Evolutionary conservation across 2,113 vertebrate species (phyloP).

Genomic region (Clupea harengus): DNA sequence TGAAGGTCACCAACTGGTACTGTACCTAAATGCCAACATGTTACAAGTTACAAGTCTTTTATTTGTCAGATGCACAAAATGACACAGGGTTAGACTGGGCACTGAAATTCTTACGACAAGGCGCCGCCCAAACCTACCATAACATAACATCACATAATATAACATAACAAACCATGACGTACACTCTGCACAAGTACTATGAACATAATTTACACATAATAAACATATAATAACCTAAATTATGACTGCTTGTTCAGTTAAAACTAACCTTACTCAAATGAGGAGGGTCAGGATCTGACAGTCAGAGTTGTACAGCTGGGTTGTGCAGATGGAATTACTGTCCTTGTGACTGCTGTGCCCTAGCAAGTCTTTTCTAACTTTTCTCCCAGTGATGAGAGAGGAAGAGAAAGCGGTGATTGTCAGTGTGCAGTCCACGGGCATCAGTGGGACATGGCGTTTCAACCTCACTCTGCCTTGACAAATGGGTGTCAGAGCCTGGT

Average conservation of each 20-base stretch:
- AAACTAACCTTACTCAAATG: background rate
- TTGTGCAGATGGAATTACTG: slow-evolving; percentile 18
- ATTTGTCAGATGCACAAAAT: too few species aligned
- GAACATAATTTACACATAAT: too few species aligned
- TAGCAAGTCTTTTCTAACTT: background rate
- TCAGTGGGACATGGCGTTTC: background rate
- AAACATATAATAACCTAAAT: too few species aligned
- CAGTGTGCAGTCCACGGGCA: background rate
- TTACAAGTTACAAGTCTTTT: too few species aligned
- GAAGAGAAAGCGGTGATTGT: slow-evolving; percentile 23
- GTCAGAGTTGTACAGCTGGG: background rate
- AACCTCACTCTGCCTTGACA: background rate
- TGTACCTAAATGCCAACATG: background rate
- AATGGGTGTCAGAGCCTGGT: slow-evolving; percentile 27
- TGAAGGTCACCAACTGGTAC: background rate
- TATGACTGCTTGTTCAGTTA: background rate
- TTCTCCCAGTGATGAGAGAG: slow-evolving; percentile 18
- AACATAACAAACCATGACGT: too few species aligned
- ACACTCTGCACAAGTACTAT: too few species aligned
- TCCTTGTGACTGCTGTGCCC: background rate
- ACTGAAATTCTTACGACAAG: too few species aligned
- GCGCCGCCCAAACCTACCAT: too few species aligned
- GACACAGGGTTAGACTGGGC: too few species aligned
- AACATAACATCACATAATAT: too few species aligned
- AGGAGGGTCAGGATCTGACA: background rate